These are phyloP conservation scores for Myripristis murdjan DNA, from an alignment of 2,797 vertebrate species.

Conservation along the genomic window DNA sequence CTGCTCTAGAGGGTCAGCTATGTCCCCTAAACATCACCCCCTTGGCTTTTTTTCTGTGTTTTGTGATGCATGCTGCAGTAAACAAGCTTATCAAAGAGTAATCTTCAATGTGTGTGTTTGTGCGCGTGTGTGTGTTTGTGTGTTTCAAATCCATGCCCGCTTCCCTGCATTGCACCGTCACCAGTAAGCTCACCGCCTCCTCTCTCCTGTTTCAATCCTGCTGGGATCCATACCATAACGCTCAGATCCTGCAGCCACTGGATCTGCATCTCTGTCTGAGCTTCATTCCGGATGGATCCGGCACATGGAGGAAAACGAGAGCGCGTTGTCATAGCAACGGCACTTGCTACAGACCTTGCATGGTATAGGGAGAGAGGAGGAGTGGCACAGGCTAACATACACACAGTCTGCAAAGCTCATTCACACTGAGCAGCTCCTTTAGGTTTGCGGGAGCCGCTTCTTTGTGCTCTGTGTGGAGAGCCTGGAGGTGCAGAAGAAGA, in stretches of 20 bases:
- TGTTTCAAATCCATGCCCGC: neutral
- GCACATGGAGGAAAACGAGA: neutral
- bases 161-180: neutral
- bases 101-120: neutral
- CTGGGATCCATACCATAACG: neutral
- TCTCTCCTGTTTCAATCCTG: too few relatives aligned
- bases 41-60: too few relatives aligned
- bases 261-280: neutral
- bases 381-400: neutral
- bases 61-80: too few relatives aligned
- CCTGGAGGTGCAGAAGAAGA: too few relatives aligned
- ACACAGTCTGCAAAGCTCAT: neutral
- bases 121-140: neutral
- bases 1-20: slow-evolving; percentile 1
- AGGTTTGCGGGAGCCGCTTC: too few relatives aligned
- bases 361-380: slow-evolving; percentile 1
- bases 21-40: neutral
- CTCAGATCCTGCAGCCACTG: neutral
- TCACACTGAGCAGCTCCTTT: neutral
- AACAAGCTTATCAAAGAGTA: neutral
- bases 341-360: slow-evolving; percentile 4
- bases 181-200: neutral
- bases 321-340: slow-evolving; percentile 13
- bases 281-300: neutral
- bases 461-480: too few relatives aligned